Percentiles rank a stretch among this genome's conserved stretches.
Evolutionary conservation across 2,888 invertebrate genomes (phyloP).

Genomic region (Meghimatium bilineatum): DNA sequence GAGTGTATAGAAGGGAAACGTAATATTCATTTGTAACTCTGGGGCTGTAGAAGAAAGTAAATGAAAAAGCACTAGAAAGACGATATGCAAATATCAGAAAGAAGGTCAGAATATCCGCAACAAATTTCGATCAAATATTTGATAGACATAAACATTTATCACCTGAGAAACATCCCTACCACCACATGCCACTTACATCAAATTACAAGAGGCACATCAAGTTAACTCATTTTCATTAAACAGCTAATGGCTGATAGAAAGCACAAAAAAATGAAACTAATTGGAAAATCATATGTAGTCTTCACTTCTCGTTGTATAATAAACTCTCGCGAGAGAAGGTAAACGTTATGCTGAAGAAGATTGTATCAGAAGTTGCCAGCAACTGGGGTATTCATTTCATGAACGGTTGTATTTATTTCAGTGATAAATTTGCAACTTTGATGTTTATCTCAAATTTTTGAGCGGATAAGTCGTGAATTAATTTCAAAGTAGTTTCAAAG

Average conservation of each 20-base stretch:
- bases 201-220: background rate
- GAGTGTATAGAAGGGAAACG: no score
- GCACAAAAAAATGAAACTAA: background rate
- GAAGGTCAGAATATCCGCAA: background rate
- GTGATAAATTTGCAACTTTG: slow-evolving; percentile 15
- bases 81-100: background rate
- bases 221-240: slow-evolving; percentile 15
- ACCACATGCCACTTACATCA: background rate
- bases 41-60: no score
- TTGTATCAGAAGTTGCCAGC: background rate
- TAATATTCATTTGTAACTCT: no score
- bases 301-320: background rate
- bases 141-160: background rate
- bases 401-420: background rate
- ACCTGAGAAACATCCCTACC: background rate
- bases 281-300: slow-evolving; percentile 8
- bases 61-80: no score
- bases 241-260: background rate
- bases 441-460: background rate
- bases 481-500: background rate
- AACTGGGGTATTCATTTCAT: background rate
- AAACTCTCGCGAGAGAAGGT: background rate
- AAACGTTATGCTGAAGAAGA: background rate
- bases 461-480: background rate
- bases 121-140: background rate